Base-by-base conservation (phyloP, 2,113 vertebrate species). In the Nothoprocta pentlandii region DNA sequence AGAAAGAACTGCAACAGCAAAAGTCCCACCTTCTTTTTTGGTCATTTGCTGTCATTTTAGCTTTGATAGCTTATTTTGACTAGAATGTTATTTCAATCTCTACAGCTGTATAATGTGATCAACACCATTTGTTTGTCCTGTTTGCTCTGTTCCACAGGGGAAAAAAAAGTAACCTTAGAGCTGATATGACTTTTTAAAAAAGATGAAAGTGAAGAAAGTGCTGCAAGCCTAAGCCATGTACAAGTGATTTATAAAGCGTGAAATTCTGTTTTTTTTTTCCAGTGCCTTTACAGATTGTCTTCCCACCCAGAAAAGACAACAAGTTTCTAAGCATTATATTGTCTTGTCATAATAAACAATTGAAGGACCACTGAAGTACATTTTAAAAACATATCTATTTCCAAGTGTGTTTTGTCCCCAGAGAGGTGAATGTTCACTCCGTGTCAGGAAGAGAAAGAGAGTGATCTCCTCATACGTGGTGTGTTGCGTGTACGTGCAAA, bases 401-500 rank as follows among this genome's bases (percentile, higher is more conserved):
- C 14, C 19, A 44, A 74, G 34, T 84, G 77, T 89, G 26, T 71
- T 91, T 81, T 87, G 56, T 75, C 14, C 34, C 70, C 6, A 10
- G 23, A 82, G 44, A 69, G 63, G 16, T 66, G 49, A 12, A 20
- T 58, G 30, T 22, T 76, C 15, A 25, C 69, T 89, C 32, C 62
- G 64, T 74, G 59, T 62, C 23, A n/a, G 41, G 41, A 80, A 36
- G 21, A 32, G 54, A 56, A 30, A 30, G 28, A 30, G 62, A 77
- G 46, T 80, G 36, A 46, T n/a, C 0, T 0, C 41, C 17, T 42
- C n/a, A 80, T 19, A 6, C 39, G 25, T 39, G 21, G 34, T 71
- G 34, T 28, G 69, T 36, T 30, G 49, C 41, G 47, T 26, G 0
- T 0, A 20, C 1, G 1, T 59, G 49, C 44, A 36, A 69, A 78